Base-by-base conservation (phyloP, 2,888 invertebrate species). In the Meiosimyza platycephala region DNA sequence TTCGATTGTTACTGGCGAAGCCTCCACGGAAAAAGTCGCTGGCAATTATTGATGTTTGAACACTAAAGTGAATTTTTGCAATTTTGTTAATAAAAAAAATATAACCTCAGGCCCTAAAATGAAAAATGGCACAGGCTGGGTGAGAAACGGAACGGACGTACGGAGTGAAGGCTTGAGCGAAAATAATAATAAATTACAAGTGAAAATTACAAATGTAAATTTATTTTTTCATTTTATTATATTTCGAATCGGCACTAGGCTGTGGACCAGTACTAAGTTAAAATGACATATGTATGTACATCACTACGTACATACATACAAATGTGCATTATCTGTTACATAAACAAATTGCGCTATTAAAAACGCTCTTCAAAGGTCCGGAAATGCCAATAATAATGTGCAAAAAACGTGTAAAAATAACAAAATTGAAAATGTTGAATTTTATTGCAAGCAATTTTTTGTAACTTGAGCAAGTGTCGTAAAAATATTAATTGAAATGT, bases 301-400 rank as follows among this genome's bases (percentile, higher is more conserved):
- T 40, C 1, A 4, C 9, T 9, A 40, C 40, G 9, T 40, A 9
- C 9, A 40, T 28, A 28, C 9, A 16, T 50, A 59, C n/a, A n/a
- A n/a, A n/a, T 68, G n/a, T 12, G 28, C 48, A 68, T 57, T 59
- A 50, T 40, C 48, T 63, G 48, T 68, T 48, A 50, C n/a, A 28
- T 15, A 68, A 68, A 59, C 15, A 50, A 28, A 48, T 50, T 57
- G 59, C 57, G 16, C 15, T 28, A 59, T 59, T n/a, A 28, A 68
- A 66, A 66, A 40, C 9, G 9, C 15, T 50, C 50, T 22, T 16
- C 48, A n/a, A 40, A 50, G 47, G 28, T 13, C 68, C 57, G 68
- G 68, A 68, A 68, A 68, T 68, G 50, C 59, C 59, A 59, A 22
- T 50, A 48, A 67, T 50, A 67, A 68, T 50, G 28, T 50, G 63